phyloP scores from a whole-genome alignment of 2,797 vertebrate genomes.

The Meriones psammophilus region DNA sequence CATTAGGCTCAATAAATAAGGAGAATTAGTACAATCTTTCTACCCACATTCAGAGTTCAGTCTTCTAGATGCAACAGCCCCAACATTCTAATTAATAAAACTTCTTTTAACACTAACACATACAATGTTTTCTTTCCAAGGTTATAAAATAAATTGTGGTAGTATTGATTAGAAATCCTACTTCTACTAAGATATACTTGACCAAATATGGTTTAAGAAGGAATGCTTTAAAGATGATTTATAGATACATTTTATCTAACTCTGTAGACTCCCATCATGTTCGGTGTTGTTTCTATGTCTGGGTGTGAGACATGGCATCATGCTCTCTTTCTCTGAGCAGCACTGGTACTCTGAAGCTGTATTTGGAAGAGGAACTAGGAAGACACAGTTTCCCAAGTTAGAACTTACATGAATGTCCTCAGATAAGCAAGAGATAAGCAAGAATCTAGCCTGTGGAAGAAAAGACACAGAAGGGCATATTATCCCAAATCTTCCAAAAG shows the following conservation, averaged over 20 bases:
- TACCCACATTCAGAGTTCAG: neutral
- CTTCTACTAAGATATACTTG: neutral
- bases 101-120: neutral
- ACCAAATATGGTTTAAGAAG: neutral
- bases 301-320: neutral
- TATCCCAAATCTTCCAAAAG: neutral
- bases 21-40: neutral
- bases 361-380: neutral
- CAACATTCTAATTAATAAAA: neutral
- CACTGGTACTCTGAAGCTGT: neutral
- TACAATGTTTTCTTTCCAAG: constrained; percentile 33
- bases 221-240: constrained; percentile 15
- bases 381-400: neutral
- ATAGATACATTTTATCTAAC: neutral
- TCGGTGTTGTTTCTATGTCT: neutral
- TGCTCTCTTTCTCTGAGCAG: neutral
- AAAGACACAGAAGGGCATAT: neutral
- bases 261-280: neutral
- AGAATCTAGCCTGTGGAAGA: neutral
- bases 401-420: neutral
- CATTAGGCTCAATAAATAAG: constrained; percentile 1
- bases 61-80: neutral
- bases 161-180: constrained; percentile 12
- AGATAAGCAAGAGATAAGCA: neutral
- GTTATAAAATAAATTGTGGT: constrained; percentile 7